Evolutionary conservation across 2,888 invertebrate genomes (phyloP).

Genomic region (Clusia tigrina): DNA sequence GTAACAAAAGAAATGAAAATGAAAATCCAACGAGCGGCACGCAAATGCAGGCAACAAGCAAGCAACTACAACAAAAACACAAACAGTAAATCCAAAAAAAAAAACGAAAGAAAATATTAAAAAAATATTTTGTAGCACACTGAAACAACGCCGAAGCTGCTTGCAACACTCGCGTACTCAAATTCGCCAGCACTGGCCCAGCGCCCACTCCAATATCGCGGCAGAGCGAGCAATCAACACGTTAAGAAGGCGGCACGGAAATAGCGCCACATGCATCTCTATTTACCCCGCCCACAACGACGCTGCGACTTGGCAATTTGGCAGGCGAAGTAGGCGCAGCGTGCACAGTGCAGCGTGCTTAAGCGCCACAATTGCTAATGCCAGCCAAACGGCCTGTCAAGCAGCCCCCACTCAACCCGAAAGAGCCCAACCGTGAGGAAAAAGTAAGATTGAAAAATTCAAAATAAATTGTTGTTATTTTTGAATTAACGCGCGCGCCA

Average conservation of each 20-base stretch:
- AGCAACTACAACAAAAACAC: slow-evolving; percentile 24
- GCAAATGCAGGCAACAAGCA: slow-evolving; percentile 23
- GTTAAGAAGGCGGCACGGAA: slow-evolving; percentile 4
- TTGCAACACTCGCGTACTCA: neutral
- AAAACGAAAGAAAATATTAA: slow-evolving; percentile 18
- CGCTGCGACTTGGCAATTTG: neutral
- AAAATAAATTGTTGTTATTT: slow-evolving; percentile 24
- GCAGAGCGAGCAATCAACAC: slow-evolving; percentile 10
- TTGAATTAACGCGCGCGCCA: slow-evolving; percentile 14
- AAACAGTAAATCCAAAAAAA: slow-evolving; percentile 31
- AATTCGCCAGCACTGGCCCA: neutral
- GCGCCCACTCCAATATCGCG: neutral
- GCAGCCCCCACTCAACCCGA: slow-evolving; percentile 3
- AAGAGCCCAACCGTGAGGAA: neutral
- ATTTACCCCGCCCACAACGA: slow-evolving; percentile 5
- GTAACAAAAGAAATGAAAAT: slow-evolving; percentile 22
- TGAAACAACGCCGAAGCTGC: neutral
- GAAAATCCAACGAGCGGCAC: slow-evolving; percentile 39
- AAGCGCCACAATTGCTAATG: slow-evolving; percentile 1
- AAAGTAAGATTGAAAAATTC: slow-evolving; percentile 15
- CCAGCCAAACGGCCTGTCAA: slow-evolving; percentile 1
- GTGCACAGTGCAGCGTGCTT: neutral
- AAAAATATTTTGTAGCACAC: neutral
- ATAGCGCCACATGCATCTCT: neutral
- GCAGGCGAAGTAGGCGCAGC: slow-evolving; percentile 12